These are phyloP conservation scores for Delphinapterus leucas DNA, from an alignment of 2,113 vertebrate species.

Conservation along the genomic window DNA sequence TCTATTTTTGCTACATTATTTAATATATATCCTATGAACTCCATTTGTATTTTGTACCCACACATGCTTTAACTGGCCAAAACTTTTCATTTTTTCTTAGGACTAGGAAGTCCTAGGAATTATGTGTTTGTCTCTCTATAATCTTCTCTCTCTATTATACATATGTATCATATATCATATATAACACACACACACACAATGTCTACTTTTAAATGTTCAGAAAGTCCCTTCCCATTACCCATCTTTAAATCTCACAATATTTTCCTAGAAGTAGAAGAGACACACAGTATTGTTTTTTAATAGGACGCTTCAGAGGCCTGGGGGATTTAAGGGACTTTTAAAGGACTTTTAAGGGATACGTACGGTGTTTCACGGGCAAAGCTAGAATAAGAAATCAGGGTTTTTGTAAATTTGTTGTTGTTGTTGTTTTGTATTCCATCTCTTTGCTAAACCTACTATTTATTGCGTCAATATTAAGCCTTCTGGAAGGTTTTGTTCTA, in stretches of 20 bases:
- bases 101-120: background rate
- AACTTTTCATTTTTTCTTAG: background rate
- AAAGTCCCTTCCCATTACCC: background rate
- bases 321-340: background rate
- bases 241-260: background rate
- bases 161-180: background rate
- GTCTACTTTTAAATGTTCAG: background rate
- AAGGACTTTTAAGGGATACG: background rate
- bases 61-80: background rate
- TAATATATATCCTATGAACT: background rate
- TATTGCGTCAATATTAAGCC: no score
- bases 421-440: background rate
- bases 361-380: background rate
- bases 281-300: background rate
- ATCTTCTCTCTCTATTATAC: background rate
- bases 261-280: background rate
- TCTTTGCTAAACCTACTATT: background rate
- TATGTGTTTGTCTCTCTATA: background rate
- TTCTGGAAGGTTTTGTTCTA: background rate
- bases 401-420: background rate
- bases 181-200: background rate
- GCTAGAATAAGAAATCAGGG: background rate
- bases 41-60: background rate
- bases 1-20: background rate
- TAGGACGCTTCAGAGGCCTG: background rate